These are phyloP conservation scores for Podocnemis expansa DNA, from an alignment of 2,113 vertebrate genomes.

Conservation along the genomic window DNA sequence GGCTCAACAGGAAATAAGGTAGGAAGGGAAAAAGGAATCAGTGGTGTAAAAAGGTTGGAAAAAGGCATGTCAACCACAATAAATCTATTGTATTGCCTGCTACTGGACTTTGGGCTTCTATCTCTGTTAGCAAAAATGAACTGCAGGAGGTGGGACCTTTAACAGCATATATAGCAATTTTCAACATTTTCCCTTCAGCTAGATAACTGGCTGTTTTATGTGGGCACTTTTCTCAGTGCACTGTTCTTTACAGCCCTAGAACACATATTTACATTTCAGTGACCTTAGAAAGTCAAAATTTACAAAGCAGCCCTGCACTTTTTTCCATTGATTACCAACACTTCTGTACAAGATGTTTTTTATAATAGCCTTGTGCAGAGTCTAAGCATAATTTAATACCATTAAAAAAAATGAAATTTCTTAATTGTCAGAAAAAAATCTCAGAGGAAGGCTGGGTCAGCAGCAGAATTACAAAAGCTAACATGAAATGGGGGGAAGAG, in stretches of 20 bases:
- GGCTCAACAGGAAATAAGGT: no score
- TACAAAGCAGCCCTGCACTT: conserved; percentile 23
- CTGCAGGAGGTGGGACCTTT: no score
- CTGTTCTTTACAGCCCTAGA: conserved; percentile 51
- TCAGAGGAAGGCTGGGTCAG: neutral
- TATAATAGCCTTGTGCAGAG: conserved; percentile 52
- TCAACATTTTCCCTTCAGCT: conserved; percentile 9
- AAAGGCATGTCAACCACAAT: no score
- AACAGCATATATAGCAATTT: neutral
- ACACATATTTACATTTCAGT: conserved; percentile 52
- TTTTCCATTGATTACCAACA: conserved; percentile 18
- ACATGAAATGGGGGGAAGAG: conserved; percentile 36
- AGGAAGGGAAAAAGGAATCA: no score
- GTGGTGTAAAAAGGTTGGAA: no score
- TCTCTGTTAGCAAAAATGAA: no score
- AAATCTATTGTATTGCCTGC: no score
- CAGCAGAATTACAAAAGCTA: conserved; percentile 58
- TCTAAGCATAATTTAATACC: conserved; percentile 61
- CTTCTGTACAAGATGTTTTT: conserved; percentile 67
- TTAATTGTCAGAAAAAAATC: conserved; percentile 60
- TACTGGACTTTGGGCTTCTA: no score
- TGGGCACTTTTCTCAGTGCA: conserved; percentile 53
- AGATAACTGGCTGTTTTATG: neutral
- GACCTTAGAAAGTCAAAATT: conserved; percentile 55
- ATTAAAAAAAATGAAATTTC: conserved; percentile 66